phyloP scores from a whole-genome alignment of 2,113 vertebrate species.

The Salvelinus alpinus region DNA sequence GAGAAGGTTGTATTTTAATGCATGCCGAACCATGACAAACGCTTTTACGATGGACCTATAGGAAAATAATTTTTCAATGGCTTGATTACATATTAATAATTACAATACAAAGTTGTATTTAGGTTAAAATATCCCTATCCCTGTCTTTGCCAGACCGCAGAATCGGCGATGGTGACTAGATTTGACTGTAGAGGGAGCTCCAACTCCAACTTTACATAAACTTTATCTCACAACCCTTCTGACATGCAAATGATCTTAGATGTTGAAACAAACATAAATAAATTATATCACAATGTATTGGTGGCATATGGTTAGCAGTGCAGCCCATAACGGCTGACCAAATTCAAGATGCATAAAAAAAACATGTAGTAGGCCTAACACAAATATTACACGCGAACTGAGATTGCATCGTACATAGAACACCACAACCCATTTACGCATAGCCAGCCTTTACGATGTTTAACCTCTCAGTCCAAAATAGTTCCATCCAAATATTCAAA shows the following conservation, averaged over 20 bases:
- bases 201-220: constrained; percentile 81
- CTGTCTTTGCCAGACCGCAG: not conserved
- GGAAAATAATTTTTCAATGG: not conserved
- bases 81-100: not conserved
- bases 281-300: constrained; percentile 52
- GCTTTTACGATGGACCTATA: no score
- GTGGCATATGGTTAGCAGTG: constrained; percentile 71
- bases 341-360: constrained; percentile 31
- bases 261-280: constrained; percentile 72
- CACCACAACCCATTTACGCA: constrained; percentile 43
- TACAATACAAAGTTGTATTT: not conserved
- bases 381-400: constrained; percentile 62
- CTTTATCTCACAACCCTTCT: constrained; percentile 66
- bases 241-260: constrained; percentile 69
- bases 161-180: constrained; percentile 15
- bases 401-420: constrained; percentile 20
- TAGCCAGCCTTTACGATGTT: constrained; percentile 44
- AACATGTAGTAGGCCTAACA: constrained; percentile 9
- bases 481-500: constrained; percentile 21
- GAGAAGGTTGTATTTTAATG: no score
- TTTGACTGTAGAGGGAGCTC: constrained; percentile 92
- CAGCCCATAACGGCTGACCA: constrained; percentile 58
- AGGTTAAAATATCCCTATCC: not conserved
- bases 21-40: no score
- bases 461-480: constrained; percentile 32